Conservation (phyloP, 2,113 vertebrate genomes). For the Daphoenositta chrysoptera region DNA sequence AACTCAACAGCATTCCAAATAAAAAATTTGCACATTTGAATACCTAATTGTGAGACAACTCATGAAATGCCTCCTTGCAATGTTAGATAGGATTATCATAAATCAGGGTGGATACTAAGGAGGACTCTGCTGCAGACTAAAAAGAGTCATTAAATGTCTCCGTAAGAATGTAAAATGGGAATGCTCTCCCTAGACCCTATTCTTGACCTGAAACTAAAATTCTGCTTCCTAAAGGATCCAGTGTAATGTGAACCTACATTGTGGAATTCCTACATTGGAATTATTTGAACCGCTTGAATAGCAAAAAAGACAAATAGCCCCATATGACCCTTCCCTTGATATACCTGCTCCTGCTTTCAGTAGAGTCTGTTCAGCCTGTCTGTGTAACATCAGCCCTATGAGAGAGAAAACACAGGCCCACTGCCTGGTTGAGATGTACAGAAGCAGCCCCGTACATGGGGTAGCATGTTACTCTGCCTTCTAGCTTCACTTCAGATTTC, state of each 20-base stretch:
- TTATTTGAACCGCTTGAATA: background rate
- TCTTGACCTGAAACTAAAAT: background rate
- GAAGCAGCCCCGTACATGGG: background rate
- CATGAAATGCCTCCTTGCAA: background rate
- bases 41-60: background rate
- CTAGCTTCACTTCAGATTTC: background rate
- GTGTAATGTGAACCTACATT: background rate
- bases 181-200: background rate
- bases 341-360: background rate
- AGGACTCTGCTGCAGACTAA: background rate
- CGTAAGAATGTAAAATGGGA: background rate
- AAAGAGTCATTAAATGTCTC: background rate
- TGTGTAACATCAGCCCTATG: background rate
- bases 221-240: background rate
- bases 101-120: background rate
- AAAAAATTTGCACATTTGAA: background rate
- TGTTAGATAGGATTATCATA: background rate
- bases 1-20: background rate
- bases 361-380: background rate
- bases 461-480: background rate
- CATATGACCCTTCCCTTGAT: background rate
- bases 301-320: background rate
- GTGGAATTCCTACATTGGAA: background rate
- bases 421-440: background rate
- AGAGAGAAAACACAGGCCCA: background rate